Conservation (phyloP, 2,797 vertebrate species). For the Ispidina picta region DNA sequence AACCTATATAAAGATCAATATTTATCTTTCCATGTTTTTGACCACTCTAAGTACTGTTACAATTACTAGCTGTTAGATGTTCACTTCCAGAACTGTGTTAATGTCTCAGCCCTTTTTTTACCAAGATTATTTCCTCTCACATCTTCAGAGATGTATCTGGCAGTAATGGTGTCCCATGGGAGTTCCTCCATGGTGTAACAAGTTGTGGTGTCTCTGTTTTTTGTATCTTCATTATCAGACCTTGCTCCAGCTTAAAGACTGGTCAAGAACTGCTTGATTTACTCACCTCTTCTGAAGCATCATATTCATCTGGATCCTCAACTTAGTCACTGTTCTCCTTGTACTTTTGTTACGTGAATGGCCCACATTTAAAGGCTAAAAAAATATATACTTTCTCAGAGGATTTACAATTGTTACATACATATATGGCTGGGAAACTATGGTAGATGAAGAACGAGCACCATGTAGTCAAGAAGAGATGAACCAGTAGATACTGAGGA, state of each 20-base stretch:
- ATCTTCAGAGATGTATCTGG: not conserved
- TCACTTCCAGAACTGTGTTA: not conserved
- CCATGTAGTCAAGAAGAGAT: no score
- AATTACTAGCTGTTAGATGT: not conserved
- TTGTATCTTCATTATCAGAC: not conserved
- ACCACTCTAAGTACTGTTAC: not conserved
- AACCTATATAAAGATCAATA: not conserved
- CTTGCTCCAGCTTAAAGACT: fast-evolving
- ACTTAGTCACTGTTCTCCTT: no score
- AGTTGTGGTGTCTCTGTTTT: not conserved
- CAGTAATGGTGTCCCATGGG: fast-evolving
- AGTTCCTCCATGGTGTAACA: not conserved
- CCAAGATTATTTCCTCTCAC: not conserved
- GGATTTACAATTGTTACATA: no score
- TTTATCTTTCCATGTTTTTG: not conserved
- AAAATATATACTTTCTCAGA: no score
- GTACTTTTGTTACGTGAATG: no score
- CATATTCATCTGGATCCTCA: not conserved
- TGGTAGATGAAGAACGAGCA: no score
- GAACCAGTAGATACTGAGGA: no score
- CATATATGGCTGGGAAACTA: no score
- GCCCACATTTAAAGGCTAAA: no score
- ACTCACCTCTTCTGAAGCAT: not conserved
- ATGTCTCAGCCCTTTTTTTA: not conserved
- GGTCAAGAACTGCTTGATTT: not conserved